These are phyloP conservation scores for Drosophila lini DNA, from an alignment of 1,140 invertebrate species.

Conservation along the genomic window DNA sequence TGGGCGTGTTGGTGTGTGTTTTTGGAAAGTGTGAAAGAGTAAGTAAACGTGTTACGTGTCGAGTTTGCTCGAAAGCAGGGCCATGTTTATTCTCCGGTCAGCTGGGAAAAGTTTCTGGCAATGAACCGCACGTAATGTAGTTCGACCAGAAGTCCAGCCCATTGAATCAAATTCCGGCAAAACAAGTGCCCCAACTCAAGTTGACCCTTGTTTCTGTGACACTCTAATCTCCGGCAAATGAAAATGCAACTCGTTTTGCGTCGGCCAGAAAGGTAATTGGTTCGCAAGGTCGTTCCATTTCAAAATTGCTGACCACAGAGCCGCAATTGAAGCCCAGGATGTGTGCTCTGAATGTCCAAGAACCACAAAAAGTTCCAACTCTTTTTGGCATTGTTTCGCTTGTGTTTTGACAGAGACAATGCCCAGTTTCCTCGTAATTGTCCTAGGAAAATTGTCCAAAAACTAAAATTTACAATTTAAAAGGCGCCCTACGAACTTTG, in stretches of 20 bases:
- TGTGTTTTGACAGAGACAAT: slow-evolving; percentile 53
- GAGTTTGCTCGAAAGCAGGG: slow-evolving; percentile 18
- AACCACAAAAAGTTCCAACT: slow-evolving; percentile 16
- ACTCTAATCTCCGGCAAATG: slow-evolving; percentile 23
- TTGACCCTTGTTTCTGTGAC: slow-evolving; percentile 5
- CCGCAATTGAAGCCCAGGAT: slow-evolving; percentile 36
- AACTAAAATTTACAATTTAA: slow-evolving; percentile 50
- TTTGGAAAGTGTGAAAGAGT: slow-evolving; percentile 21
- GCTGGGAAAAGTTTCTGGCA: slow-evolving; percentile 9
- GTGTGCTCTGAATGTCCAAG: slow-evolving; percentile 33
- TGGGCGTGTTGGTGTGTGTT: neutral
- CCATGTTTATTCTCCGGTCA: slow-evolving; percentile 10
- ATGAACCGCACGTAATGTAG: slow-evolving; percentile 13
- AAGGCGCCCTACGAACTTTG: neutral
- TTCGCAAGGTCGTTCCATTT: slow-evolving; percentile 39
- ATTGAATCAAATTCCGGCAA: slow-evolving; percentile 32
- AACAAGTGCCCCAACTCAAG: neutral
- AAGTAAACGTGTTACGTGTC: slow-evolving; percentile 47
- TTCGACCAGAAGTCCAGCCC: neutral
- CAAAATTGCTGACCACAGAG: slow-evolving; percentile 61
- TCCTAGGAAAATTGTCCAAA: slow-evolving; percentile 35
- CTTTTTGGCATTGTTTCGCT: slow-evolving; percentile 58
- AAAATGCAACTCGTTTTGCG: slow-evolving; percentile 21
- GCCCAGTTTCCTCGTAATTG: slow-evolving; percentile 38
- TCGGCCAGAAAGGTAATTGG: slow-evolving; percentile 6